phyloP scores from a whole-genome alignment of 1,140 invertebrate species.

The Antheraea pernyi region DNA sequence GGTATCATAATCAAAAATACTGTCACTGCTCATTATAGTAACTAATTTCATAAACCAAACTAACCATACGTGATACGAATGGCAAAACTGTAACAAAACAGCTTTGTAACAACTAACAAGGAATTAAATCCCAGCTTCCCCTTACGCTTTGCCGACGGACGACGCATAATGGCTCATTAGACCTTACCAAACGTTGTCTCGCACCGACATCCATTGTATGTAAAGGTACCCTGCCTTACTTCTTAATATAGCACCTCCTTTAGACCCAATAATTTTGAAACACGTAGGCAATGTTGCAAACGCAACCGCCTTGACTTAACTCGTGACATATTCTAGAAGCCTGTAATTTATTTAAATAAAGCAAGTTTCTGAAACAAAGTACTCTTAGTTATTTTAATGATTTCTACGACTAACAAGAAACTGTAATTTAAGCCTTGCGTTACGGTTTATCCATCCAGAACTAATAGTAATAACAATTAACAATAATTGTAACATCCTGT shows the following conservation, averaged over 20 bases:
- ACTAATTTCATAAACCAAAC: neutral
- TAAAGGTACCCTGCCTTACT: conserved; percentile 42
- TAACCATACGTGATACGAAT: conserved; percentile 13
- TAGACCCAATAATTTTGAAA: neutral
- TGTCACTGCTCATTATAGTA: no score
- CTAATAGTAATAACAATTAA: no score
- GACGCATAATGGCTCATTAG: conserved; percentile 61
- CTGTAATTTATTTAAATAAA: no score
- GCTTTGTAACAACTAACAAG: conserved; percentile 25
- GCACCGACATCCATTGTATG: conserved; percentile 51
- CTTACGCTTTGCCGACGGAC: conserved; percentile 28
- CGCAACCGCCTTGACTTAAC: no score
- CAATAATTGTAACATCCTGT: no score
- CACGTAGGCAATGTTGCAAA: neutral
- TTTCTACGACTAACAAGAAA: no score
- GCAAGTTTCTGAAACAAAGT: no score
- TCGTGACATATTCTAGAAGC: no score
- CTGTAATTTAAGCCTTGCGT: no score
- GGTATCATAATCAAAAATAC: no score
- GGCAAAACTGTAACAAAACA: conserved; percentile 20
- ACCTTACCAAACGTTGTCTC: conserved; percentile 42
- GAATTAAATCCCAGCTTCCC: conserved; percentile 33
- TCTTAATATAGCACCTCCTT: conserved; percentile 38
- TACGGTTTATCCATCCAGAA: no score
- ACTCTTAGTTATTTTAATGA: no score